Conservation (phyloP, 1,140 invertebrate species). For the Trypoxylus dichotomus region DNA sequence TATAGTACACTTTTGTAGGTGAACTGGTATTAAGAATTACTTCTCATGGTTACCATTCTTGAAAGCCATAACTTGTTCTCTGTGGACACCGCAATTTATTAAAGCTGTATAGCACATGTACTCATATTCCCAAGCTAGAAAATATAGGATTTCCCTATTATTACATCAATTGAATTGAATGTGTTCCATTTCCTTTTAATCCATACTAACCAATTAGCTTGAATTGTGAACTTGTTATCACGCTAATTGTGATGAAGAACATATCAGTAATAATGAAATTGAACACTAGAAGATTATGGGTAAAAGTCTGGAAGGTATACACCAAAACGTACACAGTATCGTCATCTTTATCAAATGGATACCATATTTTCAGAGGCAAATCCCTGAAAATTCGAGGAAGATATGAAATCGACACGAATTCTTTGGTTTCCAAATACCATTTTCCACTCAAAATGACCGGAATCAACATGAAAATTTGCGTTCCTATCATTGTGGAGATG, state of each 20-base stretch:
- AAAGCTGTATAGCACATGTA: slow-evolving; percentile 12
- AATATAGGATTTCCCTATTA: too few species aligned
- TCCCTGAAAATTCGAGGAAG: neutral
- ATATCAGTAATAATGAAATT: slow-evolving; percentile 8
- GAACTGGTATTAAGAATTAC: neutral
- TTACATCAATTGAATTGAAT: too few species aligned
- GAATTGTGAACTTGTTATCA: neutral
- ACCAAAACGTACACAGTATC: neutral
- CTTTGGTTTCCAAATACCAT: neutral
- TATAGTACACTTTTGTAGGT: neutral
- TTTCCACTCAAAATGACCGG: neutral
- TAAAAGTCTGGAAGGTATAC: neutral
- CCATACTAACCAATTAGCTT: neutral
- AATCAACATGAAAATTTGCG: slow-evolving; percentile 1
- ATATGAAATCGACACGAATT: neutral
- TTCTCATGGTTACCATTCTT: neutral
- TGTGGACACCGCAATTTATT: neutral
- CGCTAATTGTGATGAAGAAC: neutral
- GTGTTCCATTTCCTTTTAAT: too few species aligned
- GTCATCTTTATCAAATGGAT: neutral
- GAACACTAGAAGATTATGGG: neutral
- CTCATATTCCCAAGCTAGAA: slow-evolving; percentile 5
- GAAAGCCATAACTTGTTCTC: neutral
- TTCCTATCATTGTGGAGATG: neutral
- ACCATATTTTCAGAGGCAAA: slow-evolving; percentile 7